Percentiles rank a stretch among this genome's conserved stretches.
Conservation (phyloP, 2,113 vertebrate genomes). For the Gorsachius goisagi region DNA sequence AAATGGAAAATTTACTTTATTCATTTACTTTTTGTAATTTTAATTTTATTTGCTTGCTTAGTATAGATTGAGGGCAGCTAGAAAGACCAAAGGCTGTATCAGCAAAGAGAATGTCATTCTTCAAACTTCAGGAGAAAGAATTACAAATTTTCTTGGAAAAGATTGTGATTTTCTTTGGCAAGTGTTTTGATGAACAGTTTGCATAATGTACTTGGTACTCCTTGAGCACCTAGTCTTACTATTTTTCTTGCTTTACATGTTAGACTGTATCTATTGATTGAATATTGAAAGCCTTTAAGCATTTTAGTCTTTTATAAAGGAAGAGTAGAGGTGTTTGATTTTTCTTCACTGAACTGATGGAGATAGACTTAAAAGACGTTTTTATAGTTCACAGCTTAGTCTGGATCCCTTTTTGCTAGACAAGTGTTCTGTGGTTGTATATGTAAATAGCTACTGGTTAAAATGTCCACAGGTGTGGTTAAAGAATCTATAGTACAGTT, state of each 20-base stretch:
- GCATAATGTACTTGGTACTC: neutral
- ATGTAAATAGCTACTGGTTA: neutral
- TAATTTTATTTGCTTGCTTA: slow-evolving; percentile 60
- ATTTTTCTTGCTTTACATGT: slow-evolving; percentile 2
- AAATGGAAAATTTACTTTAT: slow-evolving; percentile 61
- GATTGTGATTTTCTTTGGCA: slow-evolving; percentile 1
- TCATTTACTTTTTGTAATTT: slow-evolving; percentile 62
- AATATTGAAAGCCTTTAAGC: neutral
- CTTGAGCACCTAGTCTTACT: neutral
- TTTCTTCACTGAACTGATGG: neutral
- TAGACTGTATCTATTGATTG: neutral
- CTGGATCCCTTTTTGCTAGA: neutral
- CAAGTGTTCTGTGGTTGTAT: neutral
- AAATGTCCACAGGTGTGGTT: neutral
- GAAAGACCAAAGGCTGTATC: slow-evolving; percentile 45
- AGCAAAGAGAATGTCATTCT: slow-evolving; percentile 22
- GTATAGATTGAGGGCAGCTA: slow-evolving; percentile 48
- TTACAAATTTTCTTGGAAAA: slow-evolving; percentile 17
- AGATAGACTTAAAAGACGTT: neutral
- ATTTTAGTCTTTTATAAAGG: neutral
- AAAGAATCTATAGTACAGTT: neutral
- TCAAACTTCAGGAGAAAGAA: neutral
- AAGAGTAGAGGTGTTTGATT: neutral
- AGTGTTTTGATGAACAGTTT: slow-evolving; percentile 25
- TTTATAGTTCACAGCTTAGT: neutral